phyloP scores from a whole-genome alignment of 2,797 vertebrate genomes.

The Tenualosa thibaudeaui region DNA sequence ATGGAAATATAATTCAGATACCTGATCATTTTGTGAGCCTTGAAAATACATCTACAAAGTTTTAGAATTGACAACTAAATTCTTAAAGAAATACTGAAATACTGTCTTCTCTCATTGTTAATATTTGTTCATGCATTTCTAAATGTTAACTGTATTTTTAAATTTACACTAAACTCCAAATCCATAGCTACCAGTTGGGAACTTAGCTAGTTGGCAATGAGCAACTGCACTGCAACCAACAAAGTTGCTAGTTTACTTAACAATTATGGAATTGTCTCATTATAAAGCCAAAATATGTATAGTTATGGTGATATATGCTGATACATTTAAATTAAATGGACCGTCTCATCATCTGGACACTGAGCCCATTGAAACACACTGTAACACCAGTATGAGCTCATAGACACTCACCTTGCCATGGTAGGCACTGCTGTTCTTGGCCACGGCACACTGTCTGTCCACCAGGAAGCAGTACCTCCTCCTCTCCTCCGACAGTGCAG shows the following conservation, averaged over 20 bases:
- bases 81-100: background rate
- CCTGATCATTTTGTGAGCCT: background rate
- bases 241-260: too few relatives aligned
- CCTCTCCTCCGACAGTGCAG: slow-evolving; percentile 91
- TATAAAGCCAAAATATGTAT: too few relatives aligned
- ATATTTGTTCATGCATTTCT: background rate
- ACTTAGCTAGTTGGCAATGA: too few relatives aligned
- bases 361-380: background rate
- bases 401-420: slow-evolving; percentile 86
- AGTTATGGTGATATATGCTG: too few relatives aligned
- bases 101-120: background rate
- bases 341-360: background rate
- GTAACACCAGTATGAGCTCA: background rate
- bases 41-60: background rate
- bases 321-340: background rate
- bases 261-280: too few relatives aligned
- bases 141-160: too few relatives aligned
- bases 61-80: background rate
- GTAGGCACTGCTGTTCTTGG: slow-evolving; percentile 89
- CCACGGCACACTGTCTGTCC: slow-evolving; percentile 94
- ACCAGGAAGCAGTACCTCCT: slow-evolving; percentile 97
- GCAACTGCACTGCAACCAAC: too few relatives aligned
- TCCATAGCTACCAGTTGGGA: too few relatives aligned
- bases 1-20: background rate
- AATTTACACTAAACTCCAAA: too few relatives aligned